These are phyloP conservation scores for Anoplopoma fimbria DNA, from an alignment of 2,113 vertebrate species.

Conservation along the genomic window DNA sequence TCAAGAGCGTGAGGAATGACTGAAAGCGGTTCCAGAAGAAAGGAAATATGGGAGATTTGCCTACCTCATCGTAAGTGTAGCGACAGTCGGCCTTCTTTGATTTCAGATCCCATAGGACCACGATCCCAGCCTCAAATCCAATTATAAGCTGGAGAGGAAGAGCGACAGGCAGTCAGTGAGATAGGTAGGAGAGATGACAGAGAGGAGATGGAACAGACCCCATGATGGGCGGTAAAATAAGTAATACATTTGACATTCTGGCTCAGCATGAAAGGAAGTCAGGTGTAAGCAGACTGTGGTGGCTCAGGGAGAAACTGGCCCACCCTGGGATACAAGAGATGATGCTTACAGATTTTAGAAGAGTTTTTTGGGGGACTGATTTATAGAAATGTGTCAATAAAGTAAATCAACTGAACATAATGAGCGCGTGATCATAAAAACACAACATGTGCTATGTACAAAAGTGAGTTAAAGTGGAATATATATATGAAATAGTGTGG, in stretches of 20 bases:
- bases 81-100: slow-evolving; percentile 99
- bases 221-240: slow-evolving; percentile 46
- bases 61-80: slow-evolving; percentile 99
- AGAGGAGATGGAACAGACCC: slow-evolving; percentile 56
- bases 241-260: slow-evolving; percentile 75
- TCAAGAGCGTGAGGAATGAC: slow-evolving; percentile 12
- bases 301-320: slow-evolving; percentile 37
- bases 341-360: slow-evolving; percentile 14
- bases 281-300: slow-evolving; percentile 42
- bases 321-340: slow-evolving; percentile 32
- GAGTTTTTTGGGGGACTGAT: slow-evolving; percentile 7
- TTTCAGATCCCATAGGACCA: slow-evolving; percentile 98
- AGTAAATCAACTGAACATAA: neutral
- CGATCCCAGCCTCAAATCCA: slow-evolving; percentile 97
- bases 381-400: slow-evolving; percentile 31
- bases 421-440: neutral
- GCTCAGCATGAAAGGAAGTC: slow-evolving; percentile 58
- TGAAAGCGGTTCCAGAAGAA: slow-evolving; percentile 38
- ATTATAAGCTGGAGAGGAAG: slow-evolving; percentile 92
- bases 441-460: neutral
- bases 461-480: neutral
- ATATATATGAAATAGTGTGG: neutral
- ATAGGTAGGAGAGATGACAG: slow-evolving; percentile 60
- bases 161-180: slow-evolving; percentile 69
- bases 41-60: slow-evolving; percentile 40